Evolutionary conservation across 2,113 vertebrate genomes (phyloP).

Genomic region (Pterocles gutturalis): DNA sequence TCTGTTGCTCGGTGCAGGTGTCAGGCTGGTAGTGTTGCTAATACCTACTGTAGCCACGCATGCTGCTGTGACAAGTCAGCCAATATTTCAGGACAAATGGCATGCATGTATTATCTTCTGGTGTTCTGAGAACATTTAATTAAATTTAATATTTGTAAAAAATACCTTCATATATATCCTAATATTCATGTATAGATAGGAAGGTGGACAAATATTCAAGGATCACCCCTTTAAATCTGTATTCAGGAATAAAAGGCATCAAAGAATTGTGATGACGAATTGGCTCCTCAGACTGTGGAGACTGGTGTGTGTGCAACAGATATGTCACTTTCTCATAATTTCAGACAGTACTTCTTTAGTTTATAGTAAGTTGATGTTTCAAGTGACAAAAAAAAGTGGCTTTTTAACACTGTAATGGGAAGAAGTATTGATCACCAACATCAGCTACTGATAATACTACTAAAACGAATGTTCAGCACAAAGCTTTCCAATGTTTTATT

Average conservation of each 20-base stretch:
- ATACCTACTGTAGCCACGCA: background rate
- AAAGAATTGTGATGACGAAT: background rate
- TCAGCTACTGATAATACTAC: background rate
- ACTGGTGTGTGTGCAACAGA: background rate
- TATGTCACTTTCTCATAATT: background rate
- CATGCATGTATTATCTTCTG: background rate
- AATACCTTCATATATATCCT: background rate
- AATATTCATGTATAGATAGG: background rate
- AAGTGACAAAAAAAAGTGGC: background rate
- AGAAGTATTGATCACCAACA: background rate
- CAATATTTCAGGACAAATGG: background rate
- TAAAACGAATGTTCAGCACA: background rate
- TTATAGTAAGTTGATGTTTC: background rate
- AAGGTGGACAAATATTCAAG: background rate
- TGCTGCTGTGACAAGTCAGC: background rate
- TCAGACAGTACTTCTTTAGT: background rate
- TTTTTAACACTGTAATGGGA: background rate
- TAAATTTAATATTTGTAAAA: slow-evolving; percentile 12
- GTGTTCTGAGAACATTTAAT: background rate
- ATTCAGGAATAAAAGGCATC: background rate
- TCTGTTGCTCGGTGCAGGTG: slow-evolving; percentile 39
- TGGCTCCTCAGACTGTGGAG: background rate
- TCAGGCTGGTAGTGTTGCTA: background rate
- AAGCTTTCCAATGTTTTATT: background rate
- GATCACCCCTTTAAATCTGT: background rate